These are phyloP conservation scores for Eupithecia exiguata DNA, from an alignment of 2,888 invertebrate genomes.

Conservation along the genomic window DNA sequence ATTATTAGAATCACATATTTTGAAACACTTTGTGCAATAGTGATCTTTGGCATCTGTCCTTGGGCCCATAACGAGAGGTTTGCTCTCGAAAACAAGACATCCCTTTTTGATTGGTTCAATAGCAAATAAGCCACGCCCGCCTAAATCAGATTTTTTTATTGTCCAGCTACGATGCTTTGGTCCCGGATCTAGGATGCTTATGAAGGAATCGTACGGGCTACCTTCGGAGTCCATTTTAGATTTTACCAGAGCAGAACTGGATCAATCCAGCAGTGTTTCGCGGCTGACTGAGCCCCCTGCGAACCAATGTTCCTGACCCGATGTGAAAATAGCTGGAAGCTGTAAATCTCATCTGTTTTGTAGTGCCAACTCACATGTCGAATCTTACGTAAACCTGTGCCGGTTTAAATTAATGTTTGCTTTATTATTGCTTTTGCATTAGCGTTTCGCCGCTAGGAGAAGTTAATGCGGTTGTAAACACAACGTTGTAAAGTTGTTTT, in stretches of 20 bases:
- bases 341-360: conserved; percentile 65
- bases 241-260: conserved; percentile 34
- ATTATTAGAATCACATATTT: conserved; percentile 61
- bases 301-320: conserved; percentile 65
- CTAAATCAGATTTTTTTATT: conserved; percentile 83
- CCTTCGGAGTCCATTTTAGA: conserved; percentile 47
- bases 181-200: conserved; percentile 42
- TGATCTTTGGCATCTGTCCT: conserved; percentile 80
- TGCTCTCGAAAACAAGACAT: conserved; percentile 87
- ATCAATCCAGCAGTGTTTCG: conserved; percentile 54
- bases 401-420: conserved; percentile 56
- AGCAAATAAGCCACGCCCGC: conserved; percentile 89
- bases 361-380: conserved; percentile 65
- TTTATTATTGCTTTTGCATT: conserved; percentile 49
- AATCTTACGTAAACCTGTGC: conserved; percentile 65
- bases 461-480: conserved; percentile 10
- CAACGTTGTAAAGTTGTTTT: too few relatives aligned
- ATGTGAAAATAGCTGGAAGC: conserved; percentile 79
- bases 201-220: conserved; percentile 39
- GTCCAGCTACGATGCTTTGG: conserved; percentile 71
- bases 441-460: conserved; percentile 16
- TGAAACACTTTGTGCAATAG: conserved; percentile 86
- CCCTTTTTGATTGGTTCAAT: conserved; percentile 84
- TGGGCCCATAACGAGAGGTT: conserved; percentile 87
- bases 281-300: conserved; percentile 61